A percentile compares a stretch with the other conserved stretches of the same genome.
Conservation (phyloP, 2,113 vertebrate species). For the Desmodus rotundus region DNA sequence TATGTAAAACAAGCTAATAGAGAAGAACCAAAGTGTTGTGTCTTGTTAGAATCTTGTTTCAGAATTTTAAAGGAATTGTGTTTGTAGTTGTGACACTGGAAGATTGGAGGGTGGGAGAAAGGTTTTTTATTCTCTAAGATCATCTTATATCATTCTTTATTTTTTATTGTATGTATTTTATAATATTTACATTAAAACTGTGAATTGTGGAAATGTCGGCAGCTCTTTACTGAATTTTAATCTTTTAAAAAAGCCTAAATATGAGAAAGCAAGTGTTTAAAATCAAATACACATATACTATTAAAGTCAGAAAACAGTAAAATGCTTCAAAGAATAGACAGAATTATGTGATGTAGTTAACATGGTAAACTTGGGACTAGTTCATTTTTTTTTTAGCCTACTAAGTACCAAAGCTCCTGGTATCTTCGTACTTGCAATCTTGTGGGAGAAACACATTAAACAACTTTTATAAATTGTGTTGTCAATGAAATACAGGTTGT, state of each 20-base stretch:
- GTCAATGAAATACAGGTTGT: background rate
- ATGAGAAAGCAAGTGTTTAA: constrained; percentile 27
- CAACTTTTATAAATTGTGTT: background rate
- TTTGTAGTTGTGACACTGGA: background rate
- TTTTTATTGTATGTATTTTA: constrained; percentile 36
- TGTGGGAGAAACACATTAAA: background rate
- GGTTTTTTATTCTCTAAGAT: background rate
- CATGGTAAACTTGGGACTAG: background rate
- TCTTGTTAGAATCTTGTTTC: background rate
- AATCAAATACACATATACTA: background rate
- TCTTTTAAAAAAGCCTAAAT: background rate
- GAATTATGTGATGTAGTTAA: background rate
- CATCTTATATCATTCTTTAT: background rate
- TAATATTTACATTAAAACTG: constrained; percentile 28
- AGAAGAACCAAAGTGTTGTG: constrained; percentile 10
- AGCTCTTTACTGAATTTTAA: background rate
- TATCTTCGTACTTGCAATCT: background rate
- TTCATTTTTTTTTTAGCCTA: background rate
- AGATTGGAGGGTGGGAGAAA: background rate
- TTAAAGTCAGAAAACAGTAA: constrained; percentile 29
- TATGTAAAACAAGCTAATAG: background rate
- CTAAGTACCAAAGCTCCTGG: background rate
- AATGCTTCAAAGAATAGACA: background rate
- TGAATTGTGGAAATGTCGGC: background rate
- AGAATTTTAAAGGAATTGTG: constrained; percentile 39